These are phyloP conservation scores for Campodea augens DNA, from an alignment of 1,140 invertebrate species.

Conservation along the genomic window DNA sequence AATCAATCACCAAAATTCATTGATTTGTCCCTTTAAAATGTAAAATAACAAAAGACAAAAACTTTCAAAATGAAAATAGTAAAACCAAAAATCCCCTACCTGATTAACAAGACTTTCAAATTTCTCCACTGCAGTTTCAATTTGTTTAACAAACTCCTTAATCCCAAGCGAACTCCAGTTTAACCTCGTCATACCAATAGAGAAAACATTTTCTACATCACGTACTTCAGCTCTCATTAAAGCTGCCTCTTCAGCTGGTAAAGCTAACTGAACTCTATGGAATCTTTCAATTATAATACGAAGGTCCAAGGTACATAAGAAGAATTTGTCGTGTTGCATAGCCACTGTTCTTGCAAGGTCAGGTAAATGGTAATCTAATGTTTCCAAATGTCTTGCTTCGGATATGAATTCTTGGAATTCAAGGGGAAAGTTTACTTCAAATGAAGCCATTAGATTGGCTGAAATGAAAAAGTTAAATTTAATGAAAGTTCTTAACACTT, in stretches of 20 bases:
- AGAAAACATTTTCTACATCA: conserved; percentile 52
- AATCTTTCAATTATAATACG: too few species aligned
- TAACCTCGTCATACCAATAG: conserved; percentile 54
- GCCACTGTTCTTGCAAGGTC: conserved; percentile 41
- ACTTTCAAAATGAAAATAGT: too few species aligned
- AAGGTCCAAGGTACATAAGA: too few species aligned
- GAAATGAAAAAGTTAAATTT: conserved; percentile 1
- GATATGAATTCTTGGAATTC: conserved; percentile 48
- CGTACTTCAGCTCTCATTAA: too few species aligned
- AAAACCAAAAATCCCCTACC: conserved; percentile 53
- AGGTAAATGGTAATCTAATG: conserved; percentile 47
- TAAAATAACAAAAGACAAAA: too few species aligned
- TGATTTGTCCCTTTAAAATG: too few species aligned
- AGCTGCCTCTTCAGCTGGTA: too few species aligned
- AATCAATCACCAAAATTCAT: too few species aligned
- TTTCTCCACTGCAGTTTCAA: conserved; percentile 31
- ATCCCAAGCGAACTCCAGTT: conserved; percentile 71
- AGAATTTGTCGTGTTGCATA: conserved; percentile 47
- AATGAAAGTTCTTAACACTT: too few species aligned
- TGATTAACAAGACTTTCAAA: conserved; percentile 44
- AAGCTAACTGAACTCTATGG: too few species aligned
- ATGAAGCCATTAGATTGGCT: neutral
- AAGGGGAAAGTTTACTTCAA: conserved; percentile 35
- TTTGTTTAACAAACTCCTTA: conserved; percentile 41
- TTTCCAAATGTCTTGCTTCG: conserved; percentile 53